Percentiles rank a stretch among this genome's conserved stretches.
These are phyloP conservation scores for Procavia capensis DNA, from an alignment of 2,113 vertebrate genomes.

Conservation along the genomic window DNA sequence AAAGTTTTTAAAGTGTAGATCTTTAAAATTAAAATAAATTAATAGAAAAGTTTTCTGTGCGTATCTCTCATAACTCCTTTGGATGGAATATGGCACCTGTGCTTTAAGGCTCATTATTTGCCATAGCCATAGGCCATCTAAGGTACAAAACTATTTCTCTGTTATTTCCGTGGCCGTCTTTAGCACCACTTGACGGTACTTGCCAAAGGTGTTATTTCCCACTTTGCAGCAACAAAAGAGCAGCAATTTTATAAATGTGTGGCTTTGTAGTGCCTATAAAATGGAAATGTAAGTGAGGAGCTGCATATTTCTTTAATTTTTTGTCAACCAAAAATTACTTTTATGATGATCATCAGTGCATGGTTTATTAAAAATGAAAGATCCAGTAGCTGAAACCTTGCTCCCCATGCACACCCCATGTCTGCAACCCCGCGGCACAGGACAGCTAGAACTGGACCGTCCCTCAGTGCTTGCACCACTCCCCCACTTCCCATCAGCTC, in stretches of 20 bases:
- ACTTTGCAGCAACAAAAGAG: slow-evolving; percentile 45
- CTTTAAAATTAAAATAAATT: slow-evolving; percentile 38
- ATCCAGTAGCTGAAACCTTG: too few species aligned
- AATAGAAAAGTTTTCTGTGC: not conserved
- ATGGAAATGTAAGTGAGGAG: slow-evolving; percentile 22
- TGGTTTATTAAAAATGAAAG: not conserved
- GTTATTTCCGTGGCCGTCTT: not conserved
- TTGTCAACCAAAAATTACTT: not conserved
- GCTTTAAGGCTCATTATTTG: not conserved
- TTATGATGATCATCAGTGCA: not conserved
- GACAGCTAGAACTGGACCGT: not conserved
- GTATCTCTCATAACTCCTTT: not conserved
- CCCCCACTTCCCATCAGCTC: not conserved
- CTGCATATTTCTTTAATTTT: slow-evolving; percentile 14
- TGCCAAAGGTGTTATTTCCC: slow-evolving; percentile 53
- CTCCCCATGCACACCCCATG: not conserved
- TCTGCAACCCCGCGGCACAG: not conserved
- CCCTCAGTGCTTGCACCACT: not conserved
- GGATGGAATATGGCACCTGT: not conserved
- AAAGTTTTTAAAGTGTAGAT: not conserved
- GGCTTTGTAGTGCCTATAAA: not conserved
- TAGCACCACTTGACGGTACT: slow-evolving; percentile 19
- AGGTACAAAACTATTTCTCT: not conserved
- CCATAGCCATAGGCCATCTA: not conserved
- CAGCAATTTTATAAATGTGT: not conserved